Conservation (phyloP, 2,797 vertebrate species). For the Arrhamphus sclerolepis region DNA sequence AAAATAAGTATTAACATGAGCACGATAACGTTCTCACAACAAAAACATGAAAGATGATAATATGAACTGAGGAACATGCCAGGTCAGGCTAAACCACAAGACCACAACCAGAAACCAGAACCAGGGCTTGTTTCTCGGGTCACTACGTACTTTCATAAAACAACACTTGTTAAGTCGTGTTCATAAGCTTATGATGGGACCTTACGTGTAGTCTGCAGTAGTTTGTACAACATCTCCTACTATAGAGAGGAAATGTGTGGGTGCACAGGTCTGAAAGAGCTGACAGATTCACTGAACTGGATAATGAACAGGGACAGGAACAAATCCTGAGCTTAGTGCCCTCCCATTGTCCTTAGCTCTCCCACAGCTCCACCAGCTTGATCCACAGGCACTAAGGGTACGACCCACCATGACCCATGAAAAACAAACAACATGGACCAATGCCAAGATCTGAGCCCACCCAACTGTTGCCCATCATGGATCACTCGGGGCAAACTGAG, state of each 20-base stretch:
- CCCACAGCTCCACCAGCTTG: conserved; percentile 51
- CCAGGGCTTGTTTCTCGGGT: conserved; percentile 3
- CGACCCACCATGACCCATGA: conserved; percentile 33
- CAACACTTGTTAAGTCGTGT: neutral
- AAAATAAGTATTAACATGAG: too few relatives aligned
- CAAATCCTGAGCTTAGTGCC: conserved; percentile 61
- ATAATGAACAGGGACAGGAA: conserved; percentile 60
- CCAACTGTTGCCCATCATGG: too few relatives aligned
- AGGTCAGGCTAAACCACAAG: too few relatives aligned
- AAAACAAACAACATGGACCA: conserved; percentile 47
- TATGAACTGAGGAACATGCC: too few relatives aligned
- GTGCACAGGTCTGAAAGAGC: conserved; percentile 20
- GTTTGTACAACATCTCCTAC: conserved; percentile 18
- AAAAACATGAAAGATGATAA: too few relatives aligned
- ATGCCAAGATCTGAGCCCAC: conserved; percentile 20
- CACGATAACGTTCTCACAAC: too few relatives aligned
- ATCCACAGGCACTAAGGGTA: conserved; percentile 30
- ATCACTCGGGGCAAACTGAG: too few relatives aligned
- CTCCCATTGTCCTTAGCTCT: conserved; percentile 54
- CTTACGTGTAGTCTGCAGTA: neutral
- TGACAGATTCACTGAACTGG: conserved; percentile 55
- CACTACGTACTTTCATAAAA: conserved; percentile 1
- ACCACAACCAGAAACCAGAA: neutral
- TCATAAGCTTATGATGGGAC: conserved; percentile 12
- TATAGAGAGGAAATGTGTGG: conserved; percentile 14